Percentiles rank a stretch among this genome's conserved stretches.
These are phyloP conservation scores for Plebejus melissa DNA, from an alignment of 2,888 invertebrate species.

Conservation along the genomic window DNA sequence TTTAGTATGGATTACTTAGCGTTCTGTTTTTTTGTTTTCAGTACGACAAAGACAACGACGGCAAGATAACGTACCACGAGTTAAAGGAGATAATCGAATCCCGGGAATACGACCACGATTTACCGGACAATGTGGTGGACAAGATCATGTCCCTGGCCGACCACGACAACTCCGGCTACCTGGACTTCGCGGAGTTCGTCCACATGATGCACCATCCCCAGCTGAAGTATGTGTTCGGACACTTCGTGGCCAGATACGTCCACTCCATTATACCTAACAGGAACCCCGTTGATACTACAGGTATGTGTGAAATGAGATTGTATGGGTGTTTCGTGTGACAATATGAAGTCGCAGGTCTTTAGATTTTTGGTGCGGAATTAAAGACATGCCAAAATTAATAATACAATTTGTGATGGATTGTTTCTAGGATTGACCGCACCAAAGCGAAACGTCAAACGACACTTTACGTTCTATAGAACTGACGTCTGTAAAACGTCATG, in stretches of 20 bases:
- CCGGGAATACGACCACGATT: slow-evolving; percentile 81
- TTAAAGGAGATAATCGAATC: slow-evolving; percentile 80
- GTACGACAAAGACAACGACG: slow-evolving; percentile 86
- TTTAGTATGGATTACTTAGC: too few species aligned
- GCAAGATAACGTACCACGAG: slow-evolving; percentile 83
- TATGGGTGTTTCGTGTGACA: neutral
- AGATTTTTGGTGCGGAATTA: neutral
- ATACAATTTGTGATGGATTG: too few species aligned
- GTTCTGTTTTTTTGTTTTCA: slow-evolving; percentile 50
- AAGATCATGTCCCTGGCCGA: slow-evolving; percentile 84
- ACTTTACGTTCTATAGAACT: too few species aligned
- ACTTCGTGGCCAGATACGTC: slow-evolving; percentile 81
- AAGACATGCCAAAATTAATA: too few species aligned
- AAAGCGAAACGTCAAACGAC: too few species aligned
- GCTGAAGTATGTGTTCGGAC: slow-evolving; percentile 82
- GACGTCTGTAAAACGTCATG: too few species aligned
- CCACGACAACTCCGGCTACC: slow-evolving; percentile 79
- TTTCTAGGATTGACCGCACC: too few species aligned
- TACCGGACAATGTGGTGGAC: slow-evolving; percentile 83
- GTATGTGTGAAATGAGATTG: slow-evolving; percentile 43
- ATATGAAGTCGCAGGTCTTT: neutral
- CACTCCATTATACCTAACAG: slow-evolving; percentile 78
- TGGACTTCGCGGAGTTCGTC: slow-evolving; percentile 86
- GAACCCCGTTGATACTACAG: slow-evolving; percentile 71
- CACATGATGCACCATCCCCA: slow-evolving; percentile 82